Conservation (phyloP, 2,888 invertebrate genomes). For the Chrysolina haemoptera region DNA sequence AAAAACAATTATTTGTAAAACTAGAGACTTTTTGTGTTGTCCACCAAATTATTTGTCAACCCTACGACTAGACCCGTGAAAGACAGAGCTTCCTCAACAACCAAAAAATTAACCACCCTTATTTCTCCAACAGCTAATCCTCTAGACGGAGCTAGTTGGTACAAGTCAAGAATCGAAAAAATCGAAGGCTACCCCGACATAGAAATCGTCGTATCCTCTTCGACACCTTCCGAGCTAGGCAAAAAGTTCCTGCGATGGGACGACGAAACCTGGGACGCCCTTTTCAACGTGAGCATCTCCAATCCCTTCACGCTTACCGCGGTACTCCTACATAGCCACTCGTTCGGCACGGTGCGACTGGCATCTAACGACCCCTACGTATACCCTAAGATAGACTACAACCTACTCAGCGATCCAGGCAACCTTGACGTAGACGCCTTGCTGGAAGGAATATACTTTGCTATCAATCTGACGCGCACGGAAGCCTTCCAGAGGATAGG, state of each 20-base stretch:
- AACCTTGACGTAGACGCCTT: slow-evolving; percentile 70
- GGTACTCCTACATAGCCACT: slow-evolving; percentile 46
- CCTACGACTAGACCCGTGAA: too few species aligned
- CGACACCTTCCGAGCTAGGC: slow-evolving; percentile 74
- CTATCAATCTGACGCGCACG: slow-evolving; percentile 69
- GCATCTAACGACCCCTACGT: slow-evolving; percentile 33
- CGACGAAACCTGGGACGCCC: slow-evolving; percentile 60
- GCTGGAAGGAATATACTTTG: slow-evolving; percentile 71
- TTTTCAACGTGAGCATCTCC: slow-evolving; percentile 64
- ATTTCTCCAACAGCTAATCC: slow-evolving; percentile 19
- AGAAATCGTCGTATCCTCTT: slow-evolving; percentile 33
- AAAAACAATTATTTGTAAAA: too few species aligned
- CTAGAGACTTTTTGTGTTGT: too few species aligned
- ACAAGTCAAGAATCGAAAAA: slow-evolving; percentile 24
- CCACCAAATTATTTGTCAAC: too few species aligned
- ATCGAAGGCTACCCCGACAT: slow-evolving; percentile 31
- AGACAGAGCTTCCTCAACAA: too few species aligned
- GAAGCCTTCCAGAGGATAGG: slow-evolving; percentile 72
- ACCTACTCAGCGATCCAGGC: slow-evolving; percentile 75
- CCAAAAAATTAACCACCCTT: background rate
- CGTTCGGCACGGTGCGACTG: slow-evolving; percentile 76
- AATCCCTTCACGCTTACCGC: slow-evolving; percentile 32
- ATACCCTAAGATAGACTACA: slow-evolving; percentile 75
- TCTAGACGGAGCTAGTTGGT: slow-evolving; percentile 31
- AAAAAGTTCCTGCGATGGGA: slow-evolving; percentile 51